Conservation (phyloP, 2,797 vertebrate species). For the Trachurus trachurus region DNA sequence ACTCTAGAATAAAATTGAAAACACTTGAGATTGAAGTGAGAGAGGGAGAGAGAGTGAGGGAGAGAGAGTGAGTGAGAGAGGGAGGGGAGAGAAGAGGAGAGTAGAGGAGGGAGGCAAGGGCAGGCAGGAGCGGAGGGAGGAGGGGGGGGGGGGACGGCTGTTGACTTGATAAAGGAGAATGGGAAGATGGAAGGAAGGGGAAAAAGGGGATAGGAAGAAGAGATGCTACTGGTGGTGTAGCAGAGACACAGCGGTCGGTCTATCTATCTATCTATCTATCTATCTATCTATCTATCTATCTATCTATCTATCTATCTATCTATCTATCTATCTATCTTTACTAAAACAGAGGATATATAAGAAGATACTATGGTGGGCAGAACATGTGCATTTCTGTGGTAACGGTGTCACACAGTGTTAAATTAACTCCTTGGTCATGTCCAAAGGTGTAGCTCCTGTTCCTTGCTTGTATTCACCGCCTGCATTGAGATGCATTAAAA, state of each 20-base stretch:
- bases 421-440: slow-evolving; percentile 11
- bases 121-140: slow-evolving; percentile 77
- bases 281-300: slow-evolving; percentile 30
- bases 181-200: slow-evolving; percentile 88
- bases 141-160: slow-evolving; percentile 85
- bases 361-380: slow-evolving; percentile 3
- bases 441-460: slow-evolving; percentile 2
- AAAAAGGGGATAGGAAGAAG: slow-evolving; percentile 81
- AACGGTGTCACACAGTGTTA: not conserved
- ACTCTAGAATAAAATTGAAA: slow-evolving; percentile 99
- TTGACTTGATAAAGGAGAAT: slow-evolving; percentile 92
- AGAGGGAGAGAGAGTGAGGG: slow-evolving; percentile 81
- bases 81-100: slow-evolving; percentile 30
- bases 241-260: slow-evolving; percentile 65
- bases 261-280: slow-evolving; percentile 74
- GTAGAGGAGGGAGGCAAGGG: slow-evolving; percentile 75
- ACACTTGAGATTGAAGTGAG: slow-evolving; percentile 98
- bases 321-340: slow-evolving; percentile 36
- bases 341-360: slow-evolving; percentile 1
- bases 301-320: slow-evolving; percentile 54
- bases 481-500: not conserved
- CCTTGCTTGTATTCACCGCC: slow-evolving; percentile 8
- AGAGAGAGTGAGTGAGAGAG: slow-evolving; percentile 77
- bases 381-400: slow-evolving; percentile 1
- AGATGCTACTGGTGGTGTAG: slow-evolving; percentile 74